phyloP scores from a whole-genome alignment of 2,797 vertebrate species.

The Triplophysa yarkandensis region DNA sequence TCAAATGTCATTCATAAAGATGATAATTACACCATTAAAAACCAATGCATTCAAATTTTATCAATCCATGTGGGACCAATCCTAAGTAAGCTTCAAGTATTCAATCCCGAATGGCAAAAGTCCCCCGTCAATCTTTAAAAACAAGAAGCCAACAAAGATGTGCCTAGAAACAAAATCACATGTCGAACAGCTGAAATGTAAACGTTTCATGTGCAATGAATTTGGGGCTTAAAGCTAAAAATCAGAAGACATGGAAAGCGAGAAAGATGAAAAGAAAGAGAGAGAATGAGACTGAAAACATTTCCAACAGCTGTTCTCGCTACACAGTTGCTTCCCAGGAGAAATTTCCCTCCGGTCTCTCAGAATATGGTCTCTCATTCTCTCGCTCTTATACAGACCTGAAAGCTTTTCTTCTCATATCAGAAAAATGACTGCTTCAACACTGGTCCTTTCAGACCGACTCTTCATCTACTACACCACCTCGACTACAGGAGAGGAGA shows the following conservation, averaged over 20 bases:
- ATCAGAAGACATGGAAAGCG: slow-evolving; percentile 58
- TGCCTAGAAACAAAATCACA: slow-evolving; percentile 52
- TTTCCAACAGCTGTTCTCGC: slow-evolving; percentile 73
- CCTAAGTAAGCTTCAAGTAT: slow-evolving; percentile 14
- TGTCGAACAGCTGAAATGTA: slow-evolving; percentile 16
- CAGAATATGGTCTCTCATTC: slow-evolving; percentile 66
- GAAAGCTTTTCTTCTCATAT: slow-evolving; percentile 64
- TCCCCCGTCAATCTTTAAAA: not conserved
- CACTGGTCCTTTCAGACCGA: slow-evolving; percentile 11
- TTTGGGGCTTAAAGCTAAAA: slow-evolving; percentile 38
- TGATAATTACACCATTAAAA: slow-evolving; percentile 27
- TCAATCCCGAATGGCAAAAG: not conserved
- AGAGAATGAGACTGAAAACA: slow-evolving; percentile 65
- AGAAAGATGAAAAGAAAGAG: slow-evolving; percentile 44
- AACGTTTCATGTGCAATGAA: slow-evolving; percentile 38
- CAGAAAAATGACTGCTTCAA: slow-evolving; percentile 59
- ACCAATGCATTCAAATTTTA: not conserved
- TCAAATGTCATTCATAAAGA: slow-evolving; percentile 55
- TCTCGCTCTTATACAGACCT: slow-evolving; percentile 51
- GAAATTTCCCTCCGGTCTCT: slow-evolving; percentile 60
- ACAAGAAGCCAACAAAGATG: slow-evolving; percentile 3
- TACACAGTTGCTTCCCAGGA: slow-evolving; percentile 67
- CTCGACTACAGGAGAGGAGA: slow-evolving; percentile 22
- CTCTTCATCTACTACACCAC: slow-evolving; percentile 26
- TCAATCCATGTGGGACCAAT: slow-evolving; percentile 34